A percentile compares a stretch with the other conserved stretches of the same genome.
Conservation (phyloP, 2,113 vertebrate species). For the Cryptoleucopteryx plumbea region DNA sequence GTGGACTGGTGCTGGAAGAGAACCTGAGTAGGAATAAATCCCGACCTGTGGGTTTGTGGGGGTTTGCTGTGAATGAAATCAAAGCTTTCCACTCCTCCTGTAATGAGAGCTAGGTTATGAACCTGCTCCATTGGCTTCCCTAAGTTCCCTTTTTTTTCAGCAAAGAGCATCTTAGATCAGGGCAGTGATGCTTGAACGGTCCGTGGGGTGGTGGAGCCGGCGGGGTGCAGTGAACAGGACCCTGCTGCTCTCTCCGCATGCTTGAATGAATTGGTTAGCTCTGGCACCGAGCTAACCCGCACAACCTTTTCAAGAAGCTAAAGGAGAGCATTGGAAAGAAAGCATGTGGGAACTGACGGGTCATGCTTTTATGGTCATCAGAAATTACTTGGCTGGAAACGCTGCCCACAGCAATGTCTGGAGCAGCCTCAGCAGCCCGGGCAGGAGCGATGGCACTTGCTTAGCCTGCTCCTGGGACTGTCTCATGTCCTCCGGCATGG, state of each 20-base stretch:
- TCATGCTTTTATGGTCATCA: neutral
- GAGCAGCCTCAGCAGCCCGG: neutral
- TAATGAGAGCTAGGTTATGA: neutral
- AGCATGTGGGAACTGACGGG: neutral
- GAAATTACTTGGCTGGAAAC: neutral
- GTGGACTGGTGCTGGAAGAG: neutral
- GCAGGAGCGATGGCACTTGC: fast-evolving
- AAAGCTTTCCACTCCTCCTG: neutral
- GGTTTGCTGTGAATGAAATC: neutral
- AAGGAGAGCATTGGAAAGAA: neutral
- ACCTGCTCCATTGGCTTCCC: neutral
- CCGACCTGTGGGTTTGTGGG: neutral
- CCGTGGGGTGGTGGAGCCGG: neutral
- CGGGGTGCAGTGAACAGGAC: fast-evolving
- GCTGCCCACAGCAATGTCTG: neutral
- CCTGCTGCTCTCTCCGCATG: neutral
- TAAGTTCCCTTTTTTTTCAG: neutral
- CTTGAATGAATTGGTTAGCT: neutral
- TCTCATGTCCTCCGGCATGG: neutral
- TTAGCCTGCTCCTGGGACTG: neutral
- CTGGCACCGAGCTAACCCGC: neutral
- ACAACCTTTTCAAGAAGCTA: neutral
- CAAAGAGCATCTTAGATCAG: neutral
- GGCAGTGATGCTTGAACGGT: neutral
- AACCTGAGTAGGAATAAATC: neutral